Evolutionary conservation across 2,113 vertebrate genomes (phyloP).

Genomic region (Scortum barcoo): DNA sequence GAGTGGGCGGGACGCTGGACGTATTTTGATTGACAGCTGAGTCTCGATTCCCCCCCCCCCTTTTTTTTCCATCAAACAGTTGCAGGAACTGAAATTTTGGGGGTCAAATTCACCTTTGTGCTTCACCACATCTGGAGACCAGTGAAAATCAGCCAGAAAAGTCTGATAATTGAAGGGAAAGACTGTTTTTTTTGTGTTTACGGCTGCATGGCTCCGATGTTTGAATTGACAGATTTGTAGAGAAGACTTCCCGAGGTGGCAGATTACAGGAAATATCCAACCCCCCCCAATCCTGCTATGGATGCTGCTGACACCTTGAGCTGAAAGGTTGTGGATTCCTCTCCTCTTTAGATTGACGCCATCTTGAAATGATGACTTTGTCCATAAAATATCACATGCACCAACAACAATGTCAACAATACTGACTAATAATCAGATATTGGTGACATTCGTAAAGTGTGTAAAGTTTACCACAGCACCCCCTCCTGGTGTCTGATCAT

Average conservation of each 20-base stretch:
- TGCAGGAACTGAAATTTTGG: background rate
- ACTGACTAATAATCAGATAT: background rate
- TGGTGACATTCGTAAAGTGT: no score
- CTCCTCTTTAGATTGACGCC: background rate
- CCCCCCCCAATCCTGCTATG: background rate
- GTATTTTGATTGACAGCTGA: constrained; percentile 17
- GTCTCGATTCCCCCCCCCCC: no score
- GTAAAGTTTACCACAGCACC: background rate
- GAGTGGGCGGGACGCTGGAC: background rate
- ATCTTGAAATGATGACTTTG: background rate
- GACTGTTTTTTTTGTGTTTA: background rate
- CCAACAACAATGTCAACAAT: background rate
- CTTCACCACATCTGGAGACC: constrained; percentile 1
- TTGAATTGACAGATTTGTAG: background rate
- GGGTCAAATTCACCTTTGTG: no score
- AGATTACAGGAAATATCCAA: background rate
- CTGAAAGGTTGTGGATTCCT: background rate
- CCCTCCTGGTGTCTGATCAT: background rate
- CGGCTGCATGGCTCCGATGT: background rate
- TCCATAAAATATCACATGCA: background rate
- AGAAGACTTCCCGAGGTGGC: background rate
- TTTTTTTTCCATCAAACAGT: background rate
- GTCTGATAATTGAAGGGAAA: background rate
- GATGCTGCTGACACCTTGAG: no score
- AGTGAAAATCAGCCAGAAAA: background rate